Evolutionary conservation across 2,113 vertebrate species (phyloP), one percentile per base, ranked within the genome.

Genomic region (Anas platyrhynchos): DNA sequence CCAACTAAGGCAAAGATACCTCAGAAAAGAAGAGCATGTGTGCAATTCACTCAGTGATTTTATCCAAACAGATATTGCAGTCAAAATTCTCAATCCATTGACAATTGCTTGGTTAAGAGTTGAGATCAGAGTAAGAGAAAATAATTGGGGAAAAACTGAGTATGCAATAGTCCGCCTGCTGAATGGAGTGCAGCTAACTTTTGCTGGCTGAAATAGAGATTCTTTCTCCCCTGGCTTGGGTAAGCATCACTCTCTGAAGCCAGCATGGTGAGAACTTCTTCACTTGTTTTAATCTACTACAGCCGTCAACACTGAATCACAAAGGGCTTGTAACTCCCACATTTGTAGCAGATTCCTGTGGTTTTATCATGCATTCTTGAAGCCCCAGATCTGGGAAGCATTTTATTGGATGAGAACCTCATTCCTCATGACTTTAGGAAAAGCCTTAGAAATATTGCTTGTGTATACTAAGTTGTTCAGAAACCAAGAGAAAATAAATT

Each of bases 11-110:
- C 46, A 48, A 48, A 48, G 20, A 48, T 6, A 48, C 20, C 46
- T 48, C 46, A 48, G 46, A 48, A 48, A 22, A 48, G 46, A 48
- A 48, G 5, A 56, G 18, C 29, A 34, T 0, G 0, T 29, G 25
- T 41, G 16, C 27, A 29, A 27, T 54, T 54, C 69, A 22, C 38
- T 67, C 14, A 10, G 7, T 46, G 56, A 21, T 22, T 31, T 63
- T 59, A 63, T 20, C 56, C 46, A 82, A 77, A 55, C 21, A 87
- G 48, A 12, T 22, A 1, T 52, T 82, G 36, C 31, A 63, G 18
- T 31, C 55, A 75, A 71, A 91, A 59, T 26, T 84, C n/a, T 63
- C 65, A 44, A 8, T 21, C 26, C 18, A 50, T 14, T 75, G 36
- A 16, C 21, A 36, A 50, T 22, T 58, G 4, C 55, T 66, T 65